phyloP scores from a whole-genome alignment of 2,888 invertebrate species.

The Tyria jacobaeae region DNA sequence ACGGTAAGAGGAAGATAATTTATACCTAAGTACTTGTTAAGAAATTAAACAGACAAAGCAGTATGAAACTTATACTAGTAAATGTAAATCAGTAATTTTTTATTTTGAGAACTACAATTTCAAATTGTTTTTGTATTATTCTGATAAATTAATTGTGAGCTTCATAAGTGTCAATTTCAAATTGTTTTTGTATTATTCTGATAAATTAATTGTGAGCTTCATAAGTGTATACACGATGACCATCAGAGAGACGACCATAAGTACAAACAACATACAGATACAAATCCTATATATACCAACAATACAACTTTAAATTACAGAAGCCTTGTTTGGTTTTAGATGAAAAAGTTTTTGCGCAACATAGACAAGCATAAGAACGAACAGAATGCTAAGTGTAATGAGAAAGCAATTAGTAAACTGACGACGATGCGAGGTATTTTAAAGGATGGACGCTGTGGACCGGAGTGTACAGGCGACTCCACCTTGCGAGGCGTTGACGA shows the following conservation, averaged over 20 bases:
- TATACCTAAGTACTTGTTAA: too few relatives aligned
- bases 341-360: conserved; percentile 81
- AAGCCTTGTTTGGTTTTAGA: conserved; percentile 53
- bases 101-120: too few relatives aligned
- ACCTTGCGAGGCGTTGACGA: conserved; percentile 67
- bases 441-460: conserved; percentile 77
- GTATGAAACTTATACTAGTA: too few relatives aligned
- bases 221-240: too few relatives aligned
- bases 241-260: neutral
- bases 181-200: too few relatives aligned
- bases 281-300: too few relatives aligned
- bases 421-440: conserved; percentile 79
- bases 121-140: neutral
- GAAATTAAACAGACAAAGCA: too few relatives aligned
- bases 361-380: conserved; percentile 81
- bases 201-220: too few relatives aligned
- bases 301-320: neutral
- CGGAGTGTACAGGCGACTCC: conserved; percentile 81
- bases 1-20: conserved; percentile 59
- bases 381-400: conserved; percentile 65
- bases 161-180: too few relatives aligned
- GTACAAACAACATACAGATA: too few relatives aligned
- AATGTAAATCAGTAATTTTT: too few relatives aligned
- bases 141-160: too few relatives aligned
- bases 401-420: conserved; percentile 75